Conservation (phyloP, 2,113 vertebrate species). For the Mastomys natalensis region DNA sequence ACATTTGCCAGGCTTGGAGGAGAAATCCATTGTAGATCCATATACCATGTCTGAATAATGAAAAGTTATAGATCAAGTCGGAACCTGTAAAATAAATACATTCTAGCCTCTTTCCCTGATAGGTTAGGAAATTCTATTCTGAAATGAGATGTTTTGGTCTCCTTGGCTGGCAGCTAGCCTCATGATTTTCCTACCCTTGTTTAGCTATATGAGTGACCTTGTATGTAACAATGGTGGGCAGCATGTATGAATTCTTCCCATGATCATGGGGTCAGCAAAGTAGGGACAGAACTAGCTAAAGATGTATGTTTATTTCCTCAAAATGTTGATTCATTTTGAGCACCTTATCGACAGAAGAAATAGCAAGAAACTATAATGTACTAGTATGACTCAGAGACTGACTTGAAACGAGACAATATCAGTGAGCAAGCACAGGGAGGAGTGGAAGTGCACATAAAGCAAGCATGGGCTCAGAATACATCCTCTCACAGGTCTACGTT, state of each 20-base stretch:
- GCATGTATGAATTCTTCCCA: neutral
- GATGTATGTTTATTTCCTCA: neutral
- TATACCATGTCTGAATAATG: neutral
- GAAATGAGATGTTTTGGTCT: neutral
- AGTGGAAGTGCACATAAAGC: neutral
- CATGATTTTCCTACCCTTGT: neutral
- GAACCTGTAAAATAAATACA: neutral
- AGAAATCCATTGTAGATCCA: neutral
- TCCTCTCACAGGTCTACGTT: neutral
- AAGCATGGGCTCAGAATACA: neutral
- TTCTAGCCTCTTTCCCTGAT: neutral
- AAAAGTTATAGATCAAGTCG: neutral
- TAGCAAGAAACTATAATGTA: neutral
- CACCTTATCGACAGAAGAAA: neutral
- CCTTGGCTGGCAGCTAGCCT: neutral
- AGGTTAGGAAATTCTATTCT: neutral
- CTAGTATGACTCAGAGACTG: neutral
- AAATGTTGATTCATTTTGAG: neutral
- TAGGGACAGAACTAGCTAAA: neutral
- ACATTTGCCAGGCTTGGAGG: neutral
- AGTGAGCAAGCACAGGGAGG: neutral
- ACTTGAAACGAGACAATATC: neutral
- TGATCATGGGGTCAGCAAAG: neutral
- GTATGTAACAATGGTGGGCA: neutral
- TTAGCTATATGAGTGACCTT: neutral